Evolutionary conservation across 2,888 invertebrate species (phyloP).

Genomic region (Melipona beecheii): DNA sequence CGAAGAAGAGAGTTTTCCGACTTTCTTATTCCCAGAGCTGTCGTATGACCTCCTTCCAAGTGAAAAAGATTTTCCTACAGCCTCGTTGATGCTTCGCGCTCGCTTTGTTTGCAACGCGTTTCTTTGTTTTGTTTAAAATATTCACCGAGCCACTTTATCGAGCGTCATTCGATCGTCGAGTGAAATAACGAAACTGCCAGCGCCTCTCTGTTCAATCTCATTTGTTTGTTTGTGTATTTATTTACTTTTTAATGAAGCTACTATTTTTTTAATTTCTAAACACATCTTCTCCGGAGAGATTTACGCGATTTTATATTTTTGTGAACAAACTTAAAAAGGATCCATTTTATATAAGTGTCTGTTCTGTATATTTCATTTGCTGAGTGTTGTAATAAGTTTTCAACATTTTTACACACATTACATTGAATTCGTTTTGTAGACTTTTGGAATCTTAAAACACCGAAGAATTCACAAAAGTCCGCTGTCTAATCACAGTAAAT

Average conservation of each 20-base stretch:
- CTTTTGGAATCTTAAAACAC: too few relatives aligned
- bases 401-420: too few relatives aligned
- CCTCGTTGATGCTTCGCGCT: not conserved
- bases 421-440: too few relatives aligned
- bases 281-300: too few relatives aligned
- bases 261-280: too few relatives aligned
- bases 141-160: slow-evolving; percentile 31
- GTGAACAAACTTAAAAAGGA: too few relatives aligned
- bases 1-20: slow-evolving; percentile 62
- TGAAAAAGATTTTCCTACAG: slow-evolving; percentile 52
- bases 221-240: not conserved
- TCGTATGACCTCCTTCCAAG: slow-evolving; percentile 40
- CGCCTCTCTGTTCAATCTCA: not conserved
- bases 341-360: too few relatives aligned
- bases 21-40: slow-evolving; percentile 71
- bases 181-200: not conserved
- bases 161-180: not conserved
- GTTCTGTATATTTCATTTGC: too few relatives aligned
- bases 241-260: not conserved
- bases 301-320: too few relatives aligned
- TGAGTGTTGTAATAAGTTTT: too few relatives aligned
- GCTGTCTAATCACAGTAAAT: too few relatives aligned
- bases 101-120: slow-evolving; percentile 20
- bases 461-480: too few relatives aligned
- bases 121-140: slow-evolving; percentile 7